Evolutionary conservation across 1,140 invertebrate genomes (phyloP).

Genomic region (Harpegnathos saltator): DNA sequence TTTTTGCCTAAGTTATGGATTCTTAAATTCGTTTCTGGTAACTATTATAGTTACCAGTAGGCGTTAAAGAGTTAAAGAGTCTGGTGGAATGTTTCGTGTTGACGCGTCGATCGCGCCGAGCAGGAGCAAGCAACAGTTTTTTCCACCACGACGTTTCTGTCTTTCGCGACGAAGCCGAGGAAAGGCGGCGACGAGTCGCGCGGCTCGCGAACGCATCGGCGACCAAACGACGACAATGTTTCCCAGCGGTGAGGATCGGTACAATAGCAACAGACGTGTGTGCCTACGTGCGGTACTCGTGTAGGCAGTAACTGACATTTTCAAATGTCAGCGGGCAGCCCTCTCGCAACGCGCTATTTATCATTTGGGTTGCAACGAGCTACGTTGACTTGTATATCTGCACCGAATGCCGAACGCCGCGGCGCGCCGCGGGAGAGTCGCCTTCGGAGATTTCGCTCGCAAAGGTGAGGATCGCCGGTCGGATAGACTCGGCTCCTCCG

Average conservation of each 20-base stretch:
- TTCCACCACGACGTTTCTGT: neutral
- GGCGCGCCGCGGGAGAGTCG: neutral
- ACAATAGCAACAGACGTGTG: constrained; percentile 70
- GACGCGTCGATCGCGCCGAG: neutral
- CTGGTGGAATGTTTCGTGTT: neutral
- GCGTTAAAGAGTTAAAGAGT: too few relatives aligned
- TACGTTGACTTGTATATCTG: constrained; percentile 50
- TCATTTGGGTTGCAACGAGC: constrained; percentile 71
- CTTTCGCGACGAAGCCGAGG: neutral
- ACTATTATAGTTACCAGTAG: too few relatives aligned
- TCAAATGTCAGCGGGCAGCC: constrained; percentile 78
- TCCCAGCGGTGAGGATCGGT: constrained; percentile 56
- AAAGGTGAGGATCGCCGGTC: too few relatives aligned
- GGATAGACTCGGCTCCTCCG: neutral
- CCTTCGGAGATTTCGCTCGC: too few relatives aligned
- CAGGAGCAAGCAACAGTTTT: too few relatives aligned
- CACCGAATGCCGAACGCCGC: constrained; percentile 1
- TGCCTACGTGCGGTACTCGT: constrained; percentile 67
- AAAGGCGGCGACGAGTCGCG: neutral
- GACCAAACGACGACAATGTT: constrained; percentile 31
- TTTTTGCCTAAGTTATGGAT: too few relatives aligned
- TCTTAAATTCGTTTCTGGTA: too few relatives aligned
- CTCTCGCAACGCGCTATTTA: constrained; percentile 75
- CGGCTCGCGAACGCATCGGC: neutral
- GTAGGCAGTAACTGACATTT: constrained; percentile 82